phyloP scores from a whole-genome alignment of 2,888 invertebrate species.

The Trissolcus brochymenae region DNA sequence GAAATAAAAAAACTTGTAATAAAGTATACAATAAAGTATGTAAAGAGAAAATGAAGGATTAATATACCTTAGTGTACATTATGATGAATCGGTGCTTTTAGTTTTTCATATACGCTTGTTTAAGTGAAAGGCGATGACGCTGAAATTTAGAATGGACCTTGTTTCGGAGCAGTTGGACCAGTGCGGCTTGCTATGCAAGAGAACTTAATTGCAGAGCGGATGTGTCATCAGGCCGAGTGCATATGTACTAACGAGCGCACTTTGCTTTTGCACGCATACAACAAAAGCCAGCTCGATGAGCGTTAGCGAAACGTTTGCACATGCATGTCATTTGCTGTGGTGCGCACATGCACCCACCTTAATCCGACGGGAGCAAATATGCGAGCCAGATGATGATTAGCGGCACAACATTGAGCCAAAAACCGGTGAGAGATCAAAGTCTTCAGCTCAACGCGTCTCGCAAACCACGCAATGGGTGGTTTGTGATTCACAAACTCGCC shows the following conservation, averaged over 20 bases:
- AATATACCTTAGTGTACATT: no score
- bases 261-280: constrained; percentile 20
- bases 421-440: constrained; percentile 48
- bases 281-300: neutral
- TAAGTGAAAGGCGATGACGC: constrained; percentile 37
- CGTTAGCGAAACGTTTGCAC: constrained; percentile 1
- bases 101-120: constrained; percentile 10
- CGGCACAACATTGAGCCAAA: constrained; percentile 24
- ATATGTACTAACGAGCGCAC: constrained; percentile 37
- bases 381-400: constrained; percentile 43
- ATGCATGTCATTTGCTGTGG: constrained; percentile 1
- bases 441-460: constrained; percentile 22
- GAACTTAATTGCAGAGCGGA: constrained; percentile 51
- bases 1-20: no score
- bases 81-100: no score
- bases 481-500: constrained; percentile 11
- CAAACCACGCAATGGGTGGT: constrained; percentile 8
- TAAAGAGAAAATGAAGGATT: no score
- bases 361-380: constrained; percentile 31
- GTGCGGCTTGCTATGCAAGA: constrained; percentile 31
- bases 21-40: no score
- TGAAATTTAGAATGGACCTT: constrained; percentile 23
- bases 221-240: constrained; percentile 35
- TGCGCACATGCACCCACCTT: constrained; percentile 29
- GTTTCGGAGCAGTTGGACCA: constrained; percentile 8